Evolutionary conservation across 2,797 vertebrate species (phyloP), one percentile per base, ranked within the genome.

Genomic region (Typhlichthys subterraneus): DNA sequence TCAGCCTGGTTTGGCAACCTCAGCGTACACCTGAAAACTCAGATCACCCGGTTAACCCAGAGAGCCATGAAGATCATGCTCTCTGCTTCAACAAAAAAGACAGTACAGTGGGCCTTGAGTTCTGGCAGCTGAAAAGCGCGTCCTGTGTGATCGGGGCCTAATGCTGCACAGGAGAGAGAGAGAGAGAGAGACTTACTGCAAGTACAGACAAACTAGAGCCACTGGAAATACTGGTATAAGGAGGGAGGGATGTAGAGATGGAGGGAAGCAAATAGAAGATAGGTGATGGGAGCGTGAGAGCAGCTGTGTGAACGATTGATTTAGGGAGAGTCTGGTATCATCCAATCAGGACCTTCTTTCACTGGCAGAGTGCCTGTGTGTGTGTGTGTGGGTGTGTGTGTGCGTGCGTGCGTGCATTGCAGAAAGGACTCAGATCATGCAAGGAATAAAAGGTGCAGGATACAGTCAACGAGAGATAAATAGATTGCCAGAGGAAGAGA

Each of bases 261-360:
- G 62, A 55, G 66, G 63, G 12, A 10, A 17, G 0, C n/a, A 57
- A 53, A 53, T 53, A 52, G 66, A 57, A 63, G 17, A 63, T 57
- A 56, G 62, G 23, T 53, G 59, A 57, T 70, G 65, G 45, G 2
- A 54, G 29, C 10, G 31, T n/a, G 3, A 66, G 68, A 66, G 68
- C 53, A 55, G 78, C 69, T 59, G 79, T 70, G 47, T 50, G 48
- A 76, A 67, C 84, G 78, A 85, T 62, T 81, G 84, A 87, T 88
- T 82, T 75, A 67, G 72, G 53, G 79, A 85, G 81, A 80, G 73
- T 47, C 60, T 6, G 56, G 65, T 73, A 74, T 77, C 81, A 68
- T 83, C 79, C 71, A 76, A 83, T 85, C 86, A 82, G 76, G 69
- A 70, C 71, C 60, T 50, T 46, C 73, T 73, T 84, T 69, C 77